Evolutionary conservation across 2,888 invertebrate species (phyloP).

Genomic region (Amphiduros pacificus): DNA sequence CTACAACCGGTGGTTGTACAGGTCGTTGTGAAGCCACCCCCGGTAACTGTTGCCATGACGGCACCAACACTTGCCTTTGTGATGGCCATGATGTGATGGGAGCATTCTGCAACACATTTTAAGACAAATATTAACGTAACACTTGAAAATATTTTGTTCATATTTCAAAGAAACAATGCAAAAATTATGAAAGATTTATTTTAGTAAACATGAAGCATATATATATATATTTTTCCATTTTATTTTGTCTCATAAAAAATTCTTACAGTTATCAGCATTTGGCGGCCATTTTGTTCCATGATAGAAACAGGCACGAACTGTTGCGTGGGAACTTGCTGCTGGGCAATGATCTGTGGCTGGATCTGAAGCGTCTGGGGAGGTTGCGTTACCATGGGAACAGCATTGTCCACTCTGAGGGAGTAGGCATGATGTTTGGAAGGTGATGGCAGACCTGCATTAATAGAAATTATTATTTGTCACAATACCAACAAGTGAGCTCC

Average conservation of each 20-base stretch:
- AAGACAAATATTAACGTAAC: neutral
- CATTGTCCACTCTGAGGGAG: slow-evolving; percentile 40
- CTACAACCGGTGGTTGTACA: slow-evolving; percentile 48
- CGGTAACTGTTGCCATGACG: slow-evolving; percentile 77
- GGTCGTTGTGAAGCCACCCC: slow-evolving; percentile 51
- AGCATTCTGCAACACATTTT: slow-evolving; percentile 63
- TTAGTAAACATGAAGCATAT: neutral
- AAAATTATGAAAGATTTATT: too few relatives aligned
- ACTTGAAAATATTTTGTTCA: neutral
- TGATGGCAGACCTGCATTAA: slow-evolving; percentile 61
- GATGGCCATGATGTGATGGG: slow-evolving; percentile 73
- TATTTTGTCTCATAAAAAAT: neutral
- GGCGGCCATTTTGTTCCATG: slow-evolving; percentile 81
- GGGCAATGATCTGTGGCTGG: slow-evolving; percentile 67
- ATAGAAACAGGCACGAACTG: slow-evolving; percentile 93
- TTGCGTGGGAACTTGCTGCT: slow-evolving; percentile 62
- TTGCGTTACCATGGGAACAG: slow-evolving; percentile 67
- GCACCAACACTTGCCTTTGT: slow-evolving; percentile 76
- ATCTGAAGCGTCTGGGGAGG: slow-evolving; percentile 72
- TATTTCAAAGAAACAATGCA: neutral
- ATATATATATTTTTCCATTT: neutral
- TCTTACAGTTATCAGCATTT: slow-evolving; percentile 73
- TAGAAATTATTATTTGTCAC: neutral
- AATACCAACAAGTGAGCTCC: neutral
- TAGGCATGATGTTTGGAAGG: slow-evolving; percentile 70